A percentile compares a stretch with the other conserved stretches of the same genome.
Conservation (phyloP, 2,113 vertebrate genomes). For the Daubentonia madagascariensis region DNA sequence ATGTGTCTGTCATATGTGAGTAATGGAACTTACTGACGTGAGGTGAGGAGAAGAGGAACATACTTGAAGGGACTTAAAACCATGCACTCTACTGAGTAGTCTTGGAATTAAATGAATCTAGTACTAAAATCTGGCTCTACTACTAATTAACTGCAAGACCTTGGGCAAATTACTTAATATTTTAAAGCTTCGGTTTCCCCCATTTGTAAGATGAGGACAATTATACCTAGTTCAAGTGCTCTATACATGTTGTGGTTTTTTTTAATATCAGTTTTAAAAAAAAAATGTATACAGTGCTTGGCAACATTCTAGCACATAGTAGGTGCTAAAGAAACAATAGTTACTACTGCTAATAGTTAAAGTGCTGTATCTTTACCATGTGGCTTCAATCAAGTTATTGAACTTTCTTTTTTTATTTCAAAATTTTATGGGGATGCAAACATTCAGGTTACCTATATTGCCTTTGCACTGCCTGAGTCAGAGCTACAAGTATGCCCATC, state of each 20-base stretch:
- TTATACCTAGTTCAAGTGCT: background rate
- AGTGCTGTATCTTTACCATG: background rate
- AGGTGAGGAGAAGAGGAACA: background rate
- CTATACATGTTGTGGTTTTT: background rate
- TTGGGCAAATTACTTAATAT: background rate
- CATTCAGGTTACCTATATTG: too few species aligned
- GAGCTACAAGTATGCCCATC: too few species aligned
- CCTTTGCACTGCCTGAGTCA: too few species aligned
- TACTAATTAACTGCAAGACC: background rate
- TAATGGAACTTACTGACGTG: background rate
- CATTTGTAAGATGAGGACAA: background rate
- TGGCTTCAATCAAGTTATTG: background rate
- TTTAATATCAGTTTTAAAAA: background rate
- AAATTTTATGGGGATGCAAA: too few species aligned
- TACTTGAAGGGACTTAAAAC: background rate
- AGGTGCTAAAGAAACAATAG: background rate
- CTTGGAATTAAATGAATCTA: background rate
- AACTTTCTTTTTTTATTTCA: background rate
- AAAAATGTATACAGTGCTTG: background rate
- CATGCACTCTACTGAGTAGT: background rate
- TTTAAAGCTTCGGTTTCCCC: background rate
- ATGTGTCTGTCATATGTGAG: constrained; percentile 35
- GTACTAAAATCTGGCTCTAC: background rate
- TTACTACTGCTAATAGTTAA: background rate
- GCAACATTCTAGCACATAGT: background rate